These are phyloP conservation scores for Apostichopus parvimensis DNA, from an alignment of 35 echinoderm and acorn worm genomes.

Conservation along the genomic window DNA sequence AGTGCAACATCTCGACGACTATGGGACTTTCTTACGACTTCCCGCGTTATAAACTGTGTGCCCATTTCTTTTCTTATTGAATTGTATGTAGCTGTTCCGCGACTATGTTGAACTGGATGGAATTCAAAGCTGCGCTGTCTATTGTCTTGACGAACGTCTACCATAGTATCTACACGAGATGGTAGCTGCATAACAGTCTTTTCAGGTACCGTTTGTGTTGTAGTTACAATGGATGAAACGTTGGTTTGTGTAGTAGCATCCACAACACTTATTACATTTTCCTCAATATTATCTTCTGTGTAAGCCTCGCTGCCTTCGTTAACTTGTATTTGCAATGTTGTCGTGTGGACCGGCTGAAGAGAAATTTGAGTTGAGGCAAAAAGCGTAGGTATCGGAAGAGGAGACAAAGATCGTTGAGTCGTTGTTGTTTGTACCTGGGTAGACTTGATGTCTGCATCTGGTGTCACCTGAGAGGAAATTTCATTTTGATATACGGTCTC, in stretches of 20 bases:
- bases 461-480: constrained; percentile 5
- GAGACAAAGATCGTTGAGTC: constrained; percentile 31
- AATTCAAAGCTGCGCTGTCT: not conserved
- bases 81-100: constrained; percentile 24
- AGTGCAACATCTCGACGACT: constrained; percentile 15
- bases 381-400: not conserved
- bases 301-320: not conserved
- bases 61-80: constrained; percentile 18
- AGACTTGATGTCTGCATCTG: not conserved
- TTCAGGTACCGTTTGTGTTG: constrained; percentile 7
- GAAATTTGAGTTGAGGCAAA: constrained; percentile 31
- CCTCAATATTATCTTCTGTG: not conserved
- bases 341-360: constrained; percentile 20
- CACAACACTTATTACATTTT: not conserved
- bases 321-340: constrained; percentile 42
- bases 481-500: not conserved
- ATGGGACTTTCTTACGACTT: constrained; percentile 19
- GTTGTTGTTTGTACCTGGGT: not conserved
- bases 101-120: constrained; percentile 13
- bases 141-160: not conserved
- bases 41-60: constrained; percentile 36
- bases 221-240: not conserved
- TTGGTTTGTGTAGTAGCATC: constrained; percentile 37
- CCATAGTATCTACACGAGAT: not conserved
- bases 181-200: not conserved